phyloP scores from a whole-genome alignment of 1,140 invertebrate genomes.

The Antheraea mylitta region DNA sequence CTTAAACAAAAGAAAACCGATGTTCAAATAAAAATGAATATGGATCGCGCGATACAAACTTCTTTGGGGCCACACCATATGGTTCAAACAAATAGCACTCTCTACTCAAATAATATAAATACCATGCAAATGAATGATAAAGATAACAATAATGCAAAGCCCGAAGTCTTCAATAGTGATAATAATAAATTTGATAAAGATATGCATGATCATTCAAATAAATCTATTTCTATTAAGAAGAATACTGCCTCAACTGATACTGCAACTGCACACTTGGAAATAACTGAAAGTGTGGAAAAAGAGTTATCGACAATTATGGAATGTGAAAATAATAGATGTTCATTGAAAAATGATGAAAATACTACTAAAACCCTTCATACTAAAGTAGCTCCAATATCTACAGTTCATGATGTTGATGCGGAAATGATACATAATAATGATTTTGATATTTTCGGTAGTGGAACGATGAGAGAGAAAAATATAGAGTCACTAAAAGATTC shows the following conservation, averaged over 20 bases:
- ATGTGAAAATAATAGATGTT: constrained; percentile 22
- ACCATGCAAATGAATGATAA: background rate
- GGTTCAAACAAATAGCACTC: background rate
- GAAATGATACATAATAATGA: constrained; percentile 35
- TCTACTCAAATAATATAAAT: background rate
- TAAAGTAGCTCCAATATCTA: background rate
- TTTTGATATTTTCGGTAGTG: constrained; percentile 57
- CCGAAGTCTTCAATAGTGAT: constrained; percentile 9
- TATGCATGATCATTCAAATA: constrained; percentile 17
- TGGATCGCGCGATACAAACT: constrained; percentile 56
- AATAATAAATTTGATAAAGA: constrained; percentile 16
- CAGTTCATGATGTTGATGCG: background rate
- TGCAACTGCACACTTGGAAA: constrained; percentile 51
- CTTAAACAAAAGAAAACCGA: constrained; percentile 61
- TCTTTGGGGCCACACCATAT: constrained; percentile 27
- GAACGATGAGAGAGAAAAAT: constrained; percentile 44
- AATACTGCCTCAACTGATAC: constrained; percentile 65
- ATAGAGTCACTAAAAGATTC: constrained; percentile 40
- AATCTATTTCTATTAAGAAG: constrained; percentile 49
- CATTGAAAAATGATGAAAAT: constrained; percentile 1
- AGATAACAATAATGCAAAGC: constrained; percentile 10
- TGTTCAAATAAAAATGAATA: constrained; percentile 50
- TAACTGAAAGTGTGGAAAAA: constrained; percentile 62
- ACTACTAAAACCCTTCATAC: background rate
- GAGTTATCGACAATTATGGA: constrained; percentile 54